These are phyloP conservation scores for Drosophila azteca DNA, from an alignment of 1,140 invertebrate species.

Conservation along the genomic window DNA sequence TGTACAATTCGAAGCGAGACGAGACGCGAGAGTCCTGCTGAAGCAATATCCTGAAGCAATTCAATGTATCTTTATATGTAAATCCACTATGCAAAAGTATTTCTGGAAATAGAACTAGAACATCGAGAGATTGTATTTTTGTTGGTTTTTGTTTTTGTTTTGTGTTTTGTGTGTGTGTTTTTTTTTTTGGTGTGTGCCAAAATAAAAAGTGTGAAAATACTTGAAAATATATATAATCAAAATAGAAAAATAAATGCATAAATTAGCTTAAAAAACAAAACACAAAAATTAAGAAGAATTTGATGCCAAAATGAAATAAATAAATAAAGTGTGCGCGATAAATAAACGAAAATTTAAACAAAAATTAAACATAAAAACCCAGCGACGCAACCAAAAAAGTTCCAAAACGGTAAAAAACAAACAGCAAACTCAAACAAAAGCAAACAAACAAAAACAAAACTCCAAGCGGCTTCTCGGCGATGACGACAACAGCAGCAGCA, in stretches of 20 bases:
- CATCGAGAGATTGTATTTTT: too few relatives aligned
- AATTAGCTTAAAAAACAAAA: conserved; percentile 2
- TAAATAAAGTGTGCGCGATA: conserved; percentile 15
- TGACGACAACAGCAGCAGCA: conserved; percentile 4
- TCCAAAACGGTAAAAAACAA: neutral
- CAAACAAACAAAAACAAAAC: conserved; percentile 29
- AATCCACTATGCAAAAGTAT: neutral
- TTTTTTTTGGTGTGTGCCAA: too few relatives aligned
- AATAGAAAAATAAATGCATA: conserved; percentile 1
- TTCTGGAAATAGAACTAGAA: neutral
- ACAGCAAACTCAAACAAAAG: conserved; percentile 1
- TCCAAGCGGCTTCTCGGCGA: conserved; percentile 28
- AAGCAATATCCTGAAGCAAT: conserved; percentile 35
- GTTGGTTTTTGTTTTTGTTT: too few relatives aligned
- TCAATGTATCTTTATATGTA: conserved; percentile 12
- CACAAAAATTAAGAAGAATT: neutral
- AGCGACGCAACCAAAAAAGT: conserved; percentile 10
- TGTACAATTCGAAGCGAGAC: too few relatives aligned
- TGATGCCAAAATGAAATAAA: conserved; percentile 18
- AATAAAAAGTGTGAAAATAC: conserved; percentile 13
- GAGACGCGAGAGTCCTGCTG: neutral
- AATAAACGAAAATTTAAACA: neutral
- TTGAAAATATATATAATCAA: conserved; percentile 1
- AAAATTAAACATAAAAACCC: conserved; percentile 5
- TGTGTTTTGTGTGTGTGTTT: too few relatives aligned